Conservation (phyloP, 2,113 vertebrate genomes). For the Gobio gobio region DNA sequence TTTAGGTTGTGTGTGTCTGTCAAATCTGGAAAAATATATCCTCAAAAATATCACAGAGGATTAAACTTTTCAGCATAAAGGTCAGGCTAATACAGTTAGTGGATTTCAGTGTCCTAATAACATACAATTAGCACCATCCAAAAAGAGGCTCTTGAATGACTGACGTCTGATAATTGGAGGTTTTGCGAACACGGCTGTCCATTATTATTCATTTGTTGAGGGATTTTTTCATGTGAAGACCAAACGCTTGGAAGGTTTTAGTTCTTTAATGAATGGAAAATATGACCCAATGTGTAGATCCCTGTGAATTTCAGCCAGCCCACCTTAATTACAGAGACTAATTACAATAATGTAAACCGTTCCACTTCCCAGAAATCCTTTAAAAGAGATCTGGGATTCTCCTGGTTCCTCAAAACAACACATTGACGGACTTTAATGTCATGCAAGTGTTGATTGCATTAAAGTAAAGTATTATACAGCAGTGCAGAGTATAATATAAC, state of each 20-base stretch:
- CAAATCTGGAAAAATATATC: background rate
- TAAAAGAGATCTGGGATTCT: background rate
- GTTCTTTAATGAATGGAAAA: constrained; percentile 10
- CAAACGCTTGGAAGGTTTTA: background rate
- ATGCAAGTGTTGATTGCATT: background rate
- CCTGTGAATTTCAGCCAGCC: background rate
- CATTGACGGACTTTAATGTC: background rate
- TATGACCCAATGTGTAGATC: background rate
- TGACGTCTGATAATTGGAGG: background rate
- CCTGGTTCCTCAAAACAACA: constrained; percentile 12
- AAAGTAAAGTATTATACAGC: background rate
- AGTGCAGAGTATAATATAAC: background rate
- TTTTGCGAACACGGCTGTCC: background rate
- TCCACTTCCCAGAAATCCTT: background rate
- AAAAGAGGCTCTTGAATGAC: background rate
- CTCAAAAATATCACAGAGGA: background rate
- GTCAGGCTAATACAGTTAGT: background rate
- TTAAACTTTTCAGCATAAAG: background rate
- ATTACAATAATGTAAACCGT: background rate
- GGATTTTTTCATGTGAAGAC: background rate
- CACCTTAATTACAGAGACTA: constrained; percentile 12
- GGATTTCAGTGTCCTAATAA: background rate
- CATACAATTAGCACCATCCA: no score
- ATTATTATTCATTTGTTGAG: background rate
- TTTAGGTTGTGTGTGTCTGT: background rate